Evolutionary conservation across 2,888 invertebrate species (phyloP).

Genomic region (Rhimphoctona megacephalus): DNA sequence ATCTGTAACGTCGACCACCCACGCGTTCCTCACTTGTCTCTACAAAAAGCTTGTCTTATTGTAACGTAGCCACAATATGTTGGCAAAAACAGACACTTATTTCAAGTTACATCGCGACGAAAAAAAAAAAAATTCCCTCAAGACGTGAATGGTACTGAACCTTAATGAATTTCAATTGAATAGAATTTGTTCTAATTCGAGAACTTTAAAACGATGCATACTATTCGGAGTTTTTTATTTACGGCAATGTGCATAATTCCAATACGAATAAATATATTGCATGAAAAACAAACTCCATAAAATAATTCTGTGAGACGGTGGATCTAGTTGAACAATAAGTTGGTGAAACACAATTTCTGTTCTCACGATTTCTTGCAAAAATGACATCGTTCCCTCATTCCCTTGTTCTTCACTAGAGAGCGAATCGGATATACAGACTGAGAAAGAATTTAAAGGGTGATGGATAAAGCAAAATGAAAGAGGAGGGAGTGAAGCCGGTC

Average conservation of each 20-base stretch:
- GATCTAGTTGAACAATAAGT: not conserved
- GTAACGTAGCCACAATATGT: slow-evolving; percentile 3
- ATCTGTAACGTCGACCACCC: slow-evolving; percentile 72
- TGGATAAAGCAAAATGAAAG: slow-evolving; percentile 53
- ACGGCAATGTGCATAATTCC: not conserved
- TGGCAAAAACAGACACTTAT: not conserved
- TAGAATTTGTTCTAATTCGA: not conserved
- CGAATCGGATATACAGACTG: slow-evolving; percentile 4
- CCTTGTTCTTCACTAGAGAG: not conserved
- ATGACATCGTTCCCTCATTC: slow-evolving; percentile 48
- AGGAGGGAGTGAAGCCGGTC: slow-evolving; percentile 59
- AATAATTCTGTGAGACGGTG: not conserved
- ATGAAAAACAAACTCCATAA: not conserved
- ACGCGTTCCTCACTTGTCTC: slow-evolving; percentile 55
- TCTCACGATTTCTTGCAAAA: slow-evolving; percentile 62
- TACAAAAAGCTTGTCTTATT: slow-evolving; percentile 27
- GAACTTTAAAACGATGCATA: not conserved
- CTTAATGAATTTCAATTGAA: not conserved
- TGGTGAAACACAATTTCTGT: slow-evolving; percentile 46
- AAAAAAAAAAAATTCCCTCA: not conserved
- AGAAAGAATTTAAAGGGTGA: slow-evolving; percentile 19
- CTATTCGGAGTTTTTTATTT: not conserved
- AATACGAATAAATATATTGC: not conserved
- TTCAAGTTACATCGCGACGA: not conserved
- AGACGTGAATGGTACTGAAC: not conserved